phyloP scores from a whole-genome alignment of 2,888 invertebrate genomes.

The Pterobdella sp. region DNA sequence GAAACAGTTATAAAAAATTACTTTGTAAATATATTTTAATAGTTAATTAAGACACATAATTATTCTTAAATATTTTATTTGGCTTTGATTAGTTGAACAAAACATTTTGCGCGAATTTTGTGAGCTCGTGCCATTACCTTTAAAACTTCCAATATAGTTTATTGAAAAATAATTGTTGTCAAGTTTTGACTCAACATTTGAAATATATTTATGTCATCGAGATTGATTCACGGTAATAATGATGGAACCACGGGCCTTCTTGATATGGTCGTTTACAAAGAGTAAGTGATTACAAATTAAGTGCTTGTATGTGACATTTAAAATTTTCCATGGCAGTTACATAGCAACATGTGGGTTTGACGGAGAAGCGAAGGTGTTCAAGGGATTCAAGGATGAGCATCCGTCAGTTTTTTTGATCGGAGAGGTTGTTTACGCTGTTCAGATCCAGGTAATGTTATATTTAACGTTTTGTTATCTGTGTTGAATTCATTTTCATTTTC shows the following conservation, averaged over 20 bases:
- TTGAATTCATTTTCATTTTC: not conserved
- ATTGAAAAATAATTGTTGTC: no score
- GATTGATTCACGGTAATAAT: not conserved
- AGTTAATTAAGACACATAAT: no score
- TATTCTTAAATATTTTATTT: no score
- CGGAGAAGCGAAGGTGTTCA: slow-evolving; percentile 83
- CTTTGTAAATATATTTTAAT: no score
- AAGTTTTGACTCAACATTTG: no score
- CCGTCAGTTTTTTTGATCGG: slow-evolving; percentile 69
- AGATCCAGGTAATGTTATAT: slow-evolving; percentile 57
- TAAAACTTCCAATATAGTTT: no score
- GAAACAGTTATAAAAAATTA: no score
- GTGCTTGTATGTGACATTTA: not conserved
- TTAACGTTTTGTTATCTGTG: not conserved
- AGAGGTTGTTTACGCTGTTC: slow-evolving; percentile 69
- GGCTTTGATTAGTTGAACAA: no score
- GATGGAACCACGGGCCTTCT: not conserved
- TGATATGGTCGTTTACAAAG: not conserved
- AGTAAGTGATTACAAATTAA: not conserved
- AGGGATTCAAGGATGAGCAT: slow-evolving; percentile 76
- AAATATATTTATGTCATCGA: no score
- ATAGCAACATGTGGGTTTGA: slow-evolving; percentile 82
- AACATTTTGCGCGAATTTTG: no score
- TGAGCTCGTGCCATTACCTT: no score
- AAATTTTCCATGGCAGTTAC: slow-evolving; percentile 52